These are phyloP conservation scores for Eristalinus sepulchralis DNA, from an alignment of 2,888 invertebrate species.

Conservation along the genomic window DNA sequence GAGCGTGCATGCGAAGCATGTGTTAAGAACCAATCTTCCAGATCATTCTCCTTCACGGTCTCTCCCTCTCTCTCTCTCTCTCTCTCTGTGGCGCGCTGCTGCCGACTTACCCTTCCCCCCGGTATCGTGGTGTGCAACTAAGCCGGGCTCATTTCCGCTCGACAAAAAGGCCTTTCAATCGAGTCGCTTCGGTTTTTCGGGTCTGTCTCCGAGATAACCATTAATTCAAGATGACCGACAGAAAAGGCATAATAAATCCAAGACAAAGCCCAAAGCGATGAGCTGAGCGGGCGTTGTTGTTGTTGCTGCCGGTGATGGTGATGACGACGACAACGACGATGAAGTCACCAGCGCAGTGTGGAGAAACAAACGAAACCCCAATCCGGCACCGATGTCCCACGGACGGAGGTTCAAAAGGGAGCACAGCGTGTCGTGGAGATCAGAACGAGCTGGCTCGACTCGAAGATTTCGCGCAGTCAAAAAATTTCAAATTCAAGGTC, in stretches of 20 bases:
- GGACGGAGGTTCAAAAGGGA: conserved; percentile 55
- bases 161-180: conserved; percentile 14
- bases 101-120: background rate
- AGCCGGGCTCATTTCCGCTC: conserved; percentile 62
- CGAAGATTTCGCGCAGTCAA: conserved; percentile 61
- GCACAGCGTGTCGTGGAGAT: background rate
- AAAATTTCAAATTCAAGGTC: conserved; percentile 78
- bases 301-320: background rate
- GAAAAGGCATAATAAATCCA: conserved; percentile 17
- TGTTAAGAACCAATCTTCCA: conserved; percentile 43
- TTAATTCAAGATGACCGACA: conserved; percentile 47
- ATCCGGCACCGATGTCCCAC: conserved; percentile 20
- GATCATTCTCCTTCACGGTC: conserved; percentile 9
- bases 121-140: conserved; percentile 18
- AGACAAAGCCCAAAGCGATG: conserved; percentile 48
- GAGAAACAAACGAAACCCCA: conserved; percentile 22
- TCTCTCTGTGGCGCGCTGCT: background rate
- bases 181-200: conserved; percentile 13
- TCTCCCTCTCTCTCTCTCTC: background rate
- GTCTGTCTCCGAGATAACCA: conserved; percentile 35
- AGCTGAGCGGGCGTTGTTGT: background rate
- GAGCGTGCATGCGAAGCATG: conserved; percentile 12
- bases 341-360: conserved; percentile 44
- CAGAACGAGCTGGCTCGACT: conserved; percentile 1
- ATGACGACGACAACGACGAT: conserved; percentile 24